Percentiles rank a stretch among this genome's conserved stretches.
phyloP scores from a whole-genome alignment of 35 echinoderm and acorn worm species.

The Apostichopus parvimensis region DNA sequence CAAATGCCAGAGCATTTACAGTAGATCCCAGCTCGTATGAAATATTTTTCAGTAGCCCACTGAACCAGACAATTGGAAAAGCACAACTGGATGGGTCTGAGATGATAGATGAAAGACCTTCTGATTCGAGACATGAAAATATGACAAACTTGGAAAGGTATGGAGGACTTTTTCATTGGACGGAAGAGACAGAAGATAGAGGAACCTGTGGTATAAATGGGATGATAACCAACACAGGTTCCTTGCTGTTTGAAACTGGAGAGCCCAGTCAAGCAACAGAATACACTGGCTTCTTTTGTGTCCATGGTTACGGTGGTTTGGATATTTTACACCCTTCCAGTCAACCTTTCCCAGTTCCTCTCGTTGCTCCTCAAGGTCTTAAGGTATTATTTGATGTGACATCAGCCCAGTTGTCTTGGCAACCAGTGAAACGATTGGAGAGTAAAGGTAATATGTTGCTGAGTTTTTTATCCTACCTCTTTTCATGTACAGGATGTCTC shows the following conservation, averaged over 20 bases:
- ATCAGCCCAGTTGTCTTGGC: slow-evolving; percentile 64
- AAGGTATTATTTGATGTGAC: slow-evolving; percentile 69
- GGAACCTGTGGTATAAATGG: background rate
- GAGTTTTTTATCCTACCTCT: too few species aligned
- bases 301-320: slow-evolving; percentile 60
- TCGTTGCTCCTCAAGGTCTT: slow-evolving; percentile 49
- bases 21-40: slow-evolving; percentile 53
- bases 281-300: slow-evolving; percentile 23
- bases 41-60: slow-evolving; percentile 62
- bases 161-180: slow-evolving; percentile 7
- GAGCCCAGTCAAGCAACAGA: background rate
- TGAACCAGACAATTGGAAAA: slow-evolving; percentile 37
- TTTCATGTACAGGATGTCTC: too few species aligned
- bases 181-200: background rate
- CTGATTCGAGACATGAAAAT: slow-evolving; percentile 22
- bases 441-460: slow-evolving; percentile 52
- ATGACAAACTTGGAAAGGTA: slow-evolving; percentile 35
- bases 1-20: slow-evolving; percentile 16
- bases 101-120: background rate
- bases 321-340: slow-evolving; percentile 65
- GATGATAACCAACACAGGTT: slow-evolving; percentile 2
- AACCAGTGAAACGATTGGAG: slow-evolving; percentile 47
- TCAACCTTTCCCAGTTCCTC: slow-evolving; percentile 75
- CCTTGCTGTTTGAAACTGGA: background rate
- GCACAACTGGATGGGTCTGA: slow-evolving; percentile 71